A percentile compares a stretch with the other conserved stretches of the same genome.
Conservation (phyloP, 1,140 invertebrate genomes). For the Trichonephila clavipes region DNA sequence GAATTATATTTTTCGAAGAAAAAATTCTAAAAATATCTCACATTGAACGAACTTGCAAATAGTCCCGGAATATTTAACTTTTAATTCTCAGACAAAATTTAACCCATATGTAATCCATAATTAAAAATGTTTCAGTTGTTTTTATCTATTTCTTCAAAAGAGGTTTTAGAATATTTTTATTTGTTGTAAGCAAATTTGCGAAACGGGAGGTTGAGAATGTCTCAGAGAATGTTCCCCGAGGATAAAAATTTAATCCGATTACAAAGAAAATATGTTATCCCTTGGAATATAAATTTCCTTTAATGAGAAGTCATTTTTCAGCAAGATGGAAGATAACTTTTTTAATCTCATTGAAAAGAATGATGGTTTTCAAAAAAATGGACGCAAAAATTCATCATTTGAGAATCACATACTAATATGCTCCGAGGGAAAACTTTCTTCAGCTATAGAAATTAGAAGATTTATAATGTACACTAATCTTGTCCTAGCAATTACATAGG, state of each 20-base stretch:
- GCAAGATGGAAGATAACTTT: not conserved
- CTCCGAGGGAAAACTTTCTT: not conserved
- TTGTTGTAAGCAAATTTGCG: not conserved
- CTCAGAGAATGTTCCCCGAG: not conserved
- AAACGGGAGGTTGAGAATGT: not conserved
- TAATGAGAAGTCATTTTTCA: not conserved
- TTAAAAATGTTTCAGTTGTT: too few relatives aligned
- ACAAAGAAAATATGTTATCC: not conserved
- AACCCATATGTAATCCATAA: too few relatives aligned
- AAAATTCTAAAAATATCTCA: too few relatives aligned
- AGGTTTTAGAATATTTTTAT: too few relatives aligned
- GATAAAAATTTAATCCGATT: not conserved
- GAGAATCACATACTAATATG: not conserved
- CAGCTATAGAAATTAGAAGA: too few relatives aligned
- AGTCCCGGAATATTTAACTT: too few relatives aligned
- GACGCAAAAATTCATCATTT: not conserved
- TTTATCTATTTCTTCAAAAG: too few relatives aligned
- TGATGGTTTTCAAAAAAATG: not conserved
- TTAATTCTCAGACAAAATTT: too few relatives aligned
- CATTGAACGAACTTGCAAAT: too few relatives aligned
- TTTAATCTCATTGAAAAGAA: not conserved
- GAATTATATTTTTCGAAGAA: too few relatives aligned
- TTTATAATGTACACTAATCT: too few relatives aligned
- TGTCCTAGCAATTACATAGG: too few relatives aligned
- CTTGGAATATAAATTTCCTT: not conserved